These are phyloP conservation scores for Scortum barcoo DNA, from an alignment of 2,113 vertebrate species.

Conservation along the genomic window DNA sequence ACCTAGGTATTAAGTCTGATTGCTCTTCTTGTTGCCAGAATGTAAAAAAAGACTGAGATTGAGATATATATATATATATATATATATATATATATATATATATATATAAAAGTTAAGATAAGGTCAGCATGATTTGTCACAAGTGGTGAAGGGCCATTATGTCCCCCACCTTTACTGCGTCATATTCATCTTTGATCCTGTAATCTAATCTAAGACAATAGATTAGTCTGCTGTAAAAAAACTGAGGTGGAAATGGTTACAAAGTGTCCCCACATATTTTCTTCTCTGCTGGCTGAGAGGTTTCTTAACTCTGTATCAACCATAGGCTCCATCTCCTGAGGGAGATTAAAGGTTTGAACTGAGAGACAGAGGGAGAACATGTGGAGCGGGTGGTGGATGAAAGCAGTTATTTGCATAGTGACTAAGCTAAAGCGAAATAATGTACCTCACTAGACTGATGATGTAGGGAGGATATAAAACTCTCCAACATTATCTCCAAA, in stretches of 20 bases:
- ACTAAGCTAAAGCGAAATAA: not conserved
- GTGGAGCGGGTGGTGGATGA: not conserved
- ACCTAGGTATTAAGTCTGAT: not conserved
- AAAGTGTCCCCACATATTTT: not conserved
- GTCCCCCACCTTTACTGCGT: not conserved
- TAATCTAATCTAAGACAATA: not conserved
- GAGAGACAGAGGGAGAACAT: not conserved
- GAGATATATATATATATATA: too few relatives aligned
- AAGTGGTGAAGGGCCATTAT: not conserved
- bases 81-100: too few relatives aligned
- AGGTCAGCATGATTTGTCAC: not conserved
- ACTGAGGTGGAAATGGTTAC: not conserved
- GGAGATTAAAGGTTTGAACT: not conserved
- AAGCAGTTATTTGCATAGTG: not conserved
- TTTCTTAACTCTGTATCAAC: not conserved
- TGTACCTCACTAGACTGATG: not conserved
- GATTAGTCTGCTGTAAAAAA: not conserved
- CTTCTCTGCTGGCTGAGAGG: not conserved
- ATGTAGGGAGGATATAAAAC: not conserved
- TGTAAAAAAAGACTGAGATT: not conserved
- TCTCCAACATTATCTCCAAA: too few relatives aligned
- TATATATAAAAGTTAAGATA: not conserved
- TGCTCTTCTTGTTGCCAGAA: not conserved
- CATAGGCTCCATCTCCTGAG: not conserved
- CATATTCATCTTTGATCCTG: not conserved